Base-by-base conservation (phyloP, 1,140 invertebrate genomes). In the Drosophila lini region DNA sequence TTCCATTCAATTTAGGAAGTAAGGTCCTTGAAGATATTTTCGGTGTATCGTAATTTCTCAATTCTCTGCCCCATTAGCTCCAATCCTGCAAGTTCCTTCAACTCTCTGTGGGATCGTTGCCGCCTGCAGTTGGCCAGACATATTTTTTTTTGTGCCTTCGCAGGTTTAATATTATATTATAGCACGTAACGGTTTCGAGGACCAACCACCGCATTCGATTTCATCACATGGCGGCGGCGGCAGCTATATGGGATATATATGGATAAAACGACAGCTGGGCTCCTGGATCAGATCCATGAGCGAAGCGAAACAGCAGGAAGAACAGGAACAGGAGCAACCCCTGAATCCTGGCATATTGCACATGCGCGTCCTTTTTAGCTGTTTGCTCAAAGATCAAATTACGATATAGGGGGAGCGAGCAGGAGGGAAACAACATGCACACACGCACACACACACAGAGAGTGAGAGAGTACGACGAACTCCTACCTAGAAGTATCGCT, bases 321-420 rank as follows among this genome's bases (percentile, higher is more conserved):
- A 50, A 42, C 47, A 56, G 58, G 59, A 52, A 63, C 53, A 70
- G 70, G 70, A 83, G 28, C 71, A 76, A 84, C 81, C 81, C 81
- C 81, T 70, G 68, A 41, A 28, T 71, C 67, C 65, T 85, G 80
- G 81, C 81, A 84, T 84, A 84, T 84, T 84, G 81, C 81, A 84
- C 81, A 81, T 79, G 73, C 81, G 81, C 81, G 81, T 85, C 82
- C 81, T 85, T 86, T 86, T 81, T 47, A 22, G 73, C 78, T 83
- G 78, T 64, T 78, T 81, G 78, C 82, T 63, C 69, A 69, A 67
- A 74, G 81, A 85, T 85, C 81, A 78, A 85, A 86, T 85, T 85
- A 78, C 81, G 78, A 81, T 78, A 85, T 48, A 41, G 41, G 50
- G 60, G 31, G 38, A 61, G 52, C 38, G 31, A 44, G 36, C 32